Conservation (phyloP, 2,797 vertebrate species). For the Takifugu ocellatus region DNA sequence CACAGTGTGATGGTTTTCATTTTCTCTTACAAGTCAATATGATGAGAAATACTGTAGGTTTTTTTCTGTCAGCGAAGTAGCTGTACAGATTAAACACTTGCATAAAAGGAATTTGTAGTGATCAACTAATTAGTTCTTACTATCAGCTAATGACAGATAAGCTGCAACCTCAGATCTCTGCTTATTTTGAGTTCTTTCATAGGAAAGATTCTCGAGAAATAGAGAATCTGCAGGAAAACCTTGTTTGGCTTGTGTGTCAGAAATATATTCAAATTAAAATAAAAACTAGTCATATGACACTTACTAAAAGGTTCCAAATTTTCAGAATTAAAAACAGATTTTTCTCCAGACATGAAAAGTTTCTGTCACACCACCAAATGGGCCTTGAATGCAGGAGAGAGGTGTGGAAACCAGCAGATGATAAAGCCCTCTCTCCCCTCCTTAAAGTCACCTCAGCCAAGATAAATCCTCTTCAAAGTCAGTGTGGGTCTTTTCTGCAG, state of each 20-base stretch:
- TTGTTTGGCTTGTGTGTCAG: background rate
- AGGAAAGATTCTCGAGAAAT: no score
- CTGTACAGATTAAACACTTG: no score
- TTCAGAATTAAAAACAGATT: no score
- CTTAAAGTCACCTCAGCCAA: constrained; percentile 99
- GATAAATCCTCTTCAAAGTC: constrained; percentile 99
- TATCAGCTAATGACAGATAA: background rate
- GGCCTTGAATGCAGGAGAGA: constrained; percentile 23
- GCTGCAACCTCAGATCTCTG: background rate
- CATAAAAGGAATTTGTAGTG: no score
- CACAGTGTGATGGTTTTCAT: constrained; percentile 32
- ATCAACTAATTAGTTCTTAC: background rate
- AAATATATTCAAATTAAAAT: no score
- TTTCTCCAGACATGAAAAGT: no score
- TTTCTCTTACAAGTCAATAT: constrained; percentile 6
- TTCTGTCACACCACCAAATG: no score
- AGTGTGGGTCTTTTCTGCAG: constrained; percentile 98
- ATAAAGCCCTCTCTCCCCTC: constrained; percentile 79
- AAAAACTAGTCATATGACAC: no score
- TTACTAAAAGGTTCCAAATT: no score
- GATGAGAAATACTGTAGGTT: no score
- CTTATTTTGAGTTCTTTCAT: no score
- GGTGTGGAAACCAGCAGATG: background rate
- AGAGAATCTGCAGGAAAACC: background rate
- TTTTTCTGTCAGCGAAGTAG: no score